Percentiles rank a stretch among this genome's conserved stretches.
phyloP scores from a whole-genome alignment of 2,113 vertebrate genomes.

The Ivindomyrus marchei region DNA sequence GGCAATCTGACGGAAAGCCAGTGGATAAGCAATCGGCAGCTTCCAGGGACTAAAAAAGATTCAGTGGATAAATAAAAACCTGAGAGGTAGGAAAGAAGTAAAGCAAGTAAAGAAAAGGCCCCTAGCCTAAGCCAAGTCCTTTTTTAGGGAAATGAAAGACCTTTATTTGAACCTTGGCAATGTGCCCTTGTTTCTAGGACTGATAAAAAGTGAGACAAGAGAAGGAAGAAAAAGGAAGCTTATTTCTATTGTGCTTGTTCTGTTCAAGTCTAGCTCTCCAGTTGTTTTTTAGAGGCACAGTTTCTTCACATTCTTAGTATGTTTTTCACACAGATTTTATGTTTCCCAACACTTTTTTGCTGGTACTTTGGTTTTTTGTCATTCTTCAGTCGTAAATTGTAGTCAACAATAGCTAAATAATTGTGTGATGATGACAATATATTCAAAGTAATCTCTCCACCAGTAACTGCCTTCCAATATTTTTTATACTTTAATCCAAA shows the following conservation, averaged over 20 bases:
- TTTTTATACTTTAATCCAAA: constrained; percentile 23
- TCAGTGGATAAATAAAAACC: constrained; percentile 21
- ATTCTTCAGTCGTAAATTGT: background rate
- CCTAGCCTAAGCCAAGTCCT: constrained; percentile 8
- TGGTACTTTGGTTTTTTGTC: background rate
- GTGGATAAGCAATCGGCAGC: constrained; percentile 36
- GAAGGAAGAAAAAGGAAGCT: constrained; percentile 7
- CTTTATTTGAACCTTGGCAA: constrained; percentile 19
- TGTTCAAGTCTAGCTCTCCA: background rate
- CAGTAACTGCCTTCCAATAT: background rate
- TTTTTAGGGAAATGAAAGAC: constrained; percentile 18
- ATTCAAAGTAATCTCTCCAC: background rate
- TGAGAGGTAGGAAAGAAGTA: background rate
- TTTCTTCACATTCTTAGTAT: constrained; percentile 8
- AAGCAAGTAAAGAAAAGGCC: background rate
- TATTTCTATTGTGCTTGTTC: constrained; percentile 17
- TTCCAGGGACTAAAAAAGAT: constrained; percentile 24
- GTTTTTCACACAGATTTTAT: background rate
- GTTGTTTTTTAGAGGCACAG: background rate
- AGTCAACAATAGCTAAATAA: background rate
- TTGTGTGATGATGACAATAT: background rate
- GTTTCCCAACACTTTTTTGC: background rate
- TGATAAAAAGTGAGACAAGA: constrained; percentile 9
- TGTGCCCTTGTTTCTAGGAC: constrained; percentile 11
- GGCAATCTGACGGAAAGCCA: constrained; percentile 36